Conservation (phyloP, 2,797 vertebrate species). For the Poeciliopsis paucimaculata region DNA sequence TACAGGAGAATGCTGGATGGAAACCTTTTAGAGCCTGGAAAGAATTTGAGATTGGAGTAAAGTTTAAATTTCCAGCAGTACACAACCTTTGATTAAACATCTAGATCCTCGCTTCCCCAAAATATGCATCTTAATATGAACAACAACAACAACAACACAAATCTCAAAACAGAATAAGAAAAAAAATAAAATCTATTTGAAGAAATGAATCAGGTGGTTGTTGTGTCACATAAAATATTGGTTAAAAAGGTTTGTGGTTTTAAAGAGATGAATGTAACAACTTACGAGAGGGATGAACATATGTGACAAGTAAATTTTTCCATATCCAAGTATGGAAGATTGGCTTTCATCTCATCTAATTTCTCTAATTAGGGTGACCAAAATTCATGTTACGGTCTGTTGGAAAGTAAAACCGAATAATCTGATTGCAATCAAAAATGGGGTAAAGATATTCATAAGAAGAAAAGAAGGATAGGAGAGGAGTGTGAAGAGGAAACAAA, state of each 20-base stretch:
- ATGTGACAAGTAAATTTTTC: slow-evolving; percentile 6
- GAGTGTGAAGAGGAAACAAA: slow-evolving; percentile 16
- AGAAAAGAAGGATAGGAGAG: slow-evolving; percentile 15
- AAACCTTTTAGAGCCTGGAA: no score
- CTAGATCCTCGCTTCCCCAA: no score
- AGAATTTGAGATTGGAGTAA: background rate
- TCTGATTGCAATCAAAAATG: slow-evolving; percentile 33
- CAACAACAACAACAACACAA: background rate
- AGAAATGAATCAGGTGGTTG: background rate
- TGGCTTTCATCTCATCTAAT: slow-evolving; percentile 10
- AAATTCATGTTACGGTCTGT: slow-evolving; percentile 11
- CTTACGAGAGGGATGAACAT: background rate
- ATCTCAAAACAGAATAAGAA: background rate
- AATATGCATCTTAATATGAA: no score
- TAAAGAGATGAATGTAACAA: background rate
- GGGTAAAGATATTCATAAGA: slow-evolving; percentile 27
- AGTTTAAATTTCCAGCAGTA: background rate
- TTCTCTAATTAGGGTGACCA: slow-evolving; percentile 24
- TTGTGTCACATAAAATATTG: background rate
- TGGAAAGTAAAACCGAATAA: slow-evolving; percentile 31
- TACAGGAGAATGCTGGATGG: no score
- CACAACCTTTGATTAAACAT: background rate
- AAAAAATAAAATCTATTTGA: background rate
- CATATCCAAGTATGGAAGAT: slow-evolving; percentile 8
- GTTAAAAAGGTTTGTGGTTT: background rate